A percentile compares a stretch with the other conserved stretches of the same genome.
phyloP scores from a whole-genome alignment of 35 echinoderm and acorn worm genomes.

The Acanthaster planci region DNA sequence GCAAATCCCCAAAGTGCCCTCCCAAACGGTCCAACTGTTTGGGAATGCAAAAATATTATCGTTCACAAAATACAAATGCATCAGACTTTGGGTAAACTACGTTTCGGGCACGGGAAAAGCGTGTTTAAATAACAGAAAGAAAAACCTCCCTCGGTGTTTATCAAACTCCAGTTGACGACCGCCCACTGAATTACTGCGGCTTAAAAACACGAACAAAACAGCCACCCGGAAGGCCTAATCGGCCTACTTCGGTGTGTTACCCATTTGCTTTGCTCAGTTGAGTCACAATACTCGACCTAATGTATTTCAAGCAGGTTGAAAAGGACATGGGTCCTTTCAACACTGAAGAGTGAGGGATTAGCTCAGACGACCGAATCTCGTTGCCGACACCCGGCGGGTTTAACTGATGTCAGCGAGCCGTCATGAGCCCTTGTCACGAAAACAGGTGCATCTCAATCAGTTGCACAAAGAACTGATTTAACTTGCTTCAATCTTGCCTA shows the following conservation, averaged over 20 bases:
- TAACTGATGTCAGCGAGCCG: neutral
- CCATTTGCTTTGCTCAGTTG: neutral
- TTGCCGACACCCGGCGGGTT: neutral
- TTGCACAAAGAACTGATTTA: neutral
- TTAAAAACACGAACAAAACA: constrained; percentile 13
- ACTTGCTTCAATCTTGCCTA: neutral
- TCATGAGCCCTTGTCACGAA: neutral
- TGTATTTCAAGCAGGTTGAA: neutral
- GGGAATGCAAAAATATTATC: constrained; percentile 1
- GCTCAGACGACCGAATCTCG: neutral
- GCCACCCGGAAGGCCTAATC: constrained; percentile 10
- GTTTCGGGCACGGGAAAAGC: neutral
- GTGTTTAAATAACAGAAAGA: neutral
- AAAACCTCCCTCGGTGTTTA: neutral
- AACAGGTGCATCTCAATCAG: constrained; percentile 14
- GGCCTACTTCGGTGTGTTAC: neutral
- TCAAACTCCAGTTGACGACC: neutral
- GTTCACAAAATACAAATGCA: constrained; percentile 14
- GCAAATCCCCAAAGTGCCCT: constrained; percentile 19
- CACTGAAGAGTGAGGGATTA: neutral
- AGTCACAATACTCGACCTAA: neutral
- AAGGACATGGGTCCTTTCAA: neutral
- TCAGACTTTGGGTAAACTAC: constrained; percentile 17
- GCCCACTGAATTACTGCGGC: constrained; percentile 18
- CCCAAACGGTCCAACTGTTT: constrained; percentile 14